Percentiles rank a stretch among this genome's conserved stretches.
Evolutionary conservation across 2,797 vertebrate genomes (phyloP).

Genomic region (Dallia pectoralis): DNA sequence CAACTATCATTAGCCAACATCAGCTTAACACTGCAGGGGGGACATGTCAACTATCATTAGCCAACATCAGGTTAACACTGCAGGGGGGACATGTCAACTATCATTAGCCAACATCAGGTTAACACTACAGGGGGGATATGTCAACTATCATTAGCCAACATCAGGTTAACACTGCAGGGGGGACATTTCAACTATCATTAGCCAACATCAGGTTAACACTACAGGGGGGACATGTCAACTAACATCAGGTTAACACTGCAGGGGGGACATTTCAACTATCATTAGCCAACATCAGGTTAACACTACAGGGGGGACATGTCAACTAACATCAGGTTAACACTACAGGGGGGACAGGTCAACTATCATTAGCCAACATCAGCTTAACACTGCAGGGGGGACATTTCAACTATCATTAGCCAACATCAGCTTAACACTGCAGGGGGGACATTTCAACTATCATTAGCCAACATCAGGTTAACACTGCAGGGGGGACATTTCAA

Average conservation of each 20-base stretch:
- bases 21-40: constrained; percentile 83
- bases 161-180: constrained; percentile 83
- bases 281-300: constrained; percentile 74
- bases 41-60: no score
- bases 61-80: constrained; percentile 83
- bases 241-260: constrained; percentile 83
- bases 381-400: constrained; percentile 81
- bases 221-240: constrained; percentile 14
- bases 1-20: no score
- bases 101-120: constrained; percentile 70
- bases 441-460: background rate
- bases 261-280: background rate
- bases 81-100: background rate
- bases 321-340: constrained; percentile 81
- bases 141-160: no score
- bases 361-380: constrained; percentile 53
- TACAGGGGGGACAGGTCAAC: constrained; percentile 52
- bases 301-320: constrained; percentile 67
- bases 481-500: constrained; percentile 63
- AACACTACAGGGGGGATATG: constrained; percentile 73
- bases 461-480: constrained; percentile 76
- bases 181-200: no score
- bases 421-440: constrained; percentile 83
- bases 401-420: no score
- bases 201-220: constrained; percentile 83